These are phyloP conservation scores for Blastobasis lacticolella DNA, from an alignment of 2,888 invertebrate species.

Conservation along the genomic window DNA sequence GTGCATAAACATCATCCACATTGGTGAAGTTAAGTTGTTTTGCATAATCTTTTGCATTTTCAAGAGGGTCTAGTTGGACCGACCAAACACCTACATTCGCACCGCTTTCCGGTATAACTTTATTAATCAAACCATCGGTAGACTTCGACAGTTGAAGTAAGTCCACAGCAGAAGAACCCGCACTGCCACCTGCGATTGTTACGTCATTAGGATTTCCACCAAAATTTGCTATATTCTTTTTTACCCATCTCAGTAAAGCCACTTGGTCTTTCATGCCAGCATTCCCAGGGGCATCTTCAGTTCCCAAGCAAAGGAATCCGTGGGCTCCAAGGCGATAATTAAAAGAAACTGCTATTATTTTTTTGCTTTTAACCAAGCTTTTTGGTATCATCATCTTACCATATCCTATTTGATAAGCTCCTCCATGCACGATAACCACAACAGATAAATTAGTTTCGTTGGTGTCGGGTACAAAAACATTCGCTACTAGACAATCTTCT, in stretches of 20 bases:
- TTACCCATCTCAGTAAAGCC: constrained; percentile 15
- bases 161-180: constrained; percentile 13
- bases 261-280: constrained; percentile 19
- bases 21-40: constrained; percentile 6
- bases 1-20: constrained; percentile 10
- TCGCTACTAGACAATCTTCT: constrained; percentile 11
- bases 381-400: constrained; percentile 4
- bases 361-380: constrained; percentile 9
- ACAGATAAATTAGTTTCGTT: constrained; percentile 11
- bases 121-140: constrained; percentile 14
- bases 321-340: constrained; percentile 18
- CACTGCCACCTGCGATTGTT: constrained; percentile 12
- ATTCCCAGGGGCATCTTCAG: constrained; percentile 18
- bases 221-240: constrained; percentile 16
- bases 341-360: constrained; percentile 16
- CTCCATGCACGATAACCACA: constrained; percentile 14
- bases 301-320: constrained; percentile 20
- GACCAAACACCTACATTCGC: constrained; percentile 2
- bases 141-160: constrained; percentile 11
- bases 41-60: constrained; percentile 5
- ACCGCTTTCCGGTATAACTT: constrained; percentile 16
- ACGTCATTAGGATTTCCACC: constrained; percentile 18
- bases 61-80: constrained; percentile 7
- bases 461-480: constrained; percentile 11
- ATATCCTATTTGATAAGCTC: constrained; percentile 12